Percentiles rank a stretch among this genome's conserved stretches.
phyloP scores from a whole-genome alignment of 2,888 invertebrate genomes.

The Mechanitis mazaeus region DNA sequence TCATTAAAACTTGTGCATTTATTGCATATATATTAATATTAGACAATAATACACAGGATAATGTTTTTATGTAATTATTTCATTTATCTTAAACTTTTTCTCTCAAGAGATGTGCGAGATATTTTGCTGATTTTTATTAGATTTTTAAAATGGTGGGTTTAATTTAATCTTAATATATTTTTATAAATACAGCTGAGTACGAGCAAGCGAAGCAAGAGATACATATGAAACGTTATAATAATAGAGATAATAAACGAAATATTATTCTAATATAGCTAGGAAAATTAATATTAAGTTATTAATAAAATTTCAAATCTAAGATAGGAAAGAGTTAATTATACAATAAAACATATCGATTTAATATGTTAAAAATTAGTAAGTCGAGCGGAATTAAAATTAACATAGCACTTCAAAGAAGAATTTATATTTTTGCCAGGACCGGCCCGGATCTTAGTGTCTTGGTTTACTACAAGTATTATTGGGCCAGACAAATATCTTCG shows the following conservation, averaged over 20 bases:
- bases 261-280: background rate
- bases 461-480: too few relatives aligned
- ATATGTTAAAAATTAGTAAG: too few relatives aligned
- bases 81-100: too few relatives aligned
- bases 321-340: background rate
- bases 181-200: background rate
- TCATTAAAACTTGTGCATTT: background rate
- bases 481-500: too few relatives aligned
- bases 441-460: too few relatives aligned
- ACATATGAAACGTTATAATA: conserved; percentile 9
- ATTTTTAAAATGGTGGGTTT: background rate
- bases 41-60: background rate
- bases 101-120: too few relatives aligned
- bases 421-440: too few relatives aligned
- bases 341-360: too few relatives aligned
- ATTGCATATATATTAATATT: background rate
- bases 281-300: background rate
- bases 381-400: too few relatives aligned
- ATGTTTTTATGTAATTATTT: too few relatives aligned
- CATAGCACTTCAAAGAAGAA: too few relatives aligned
- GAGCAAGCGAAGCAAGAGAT: conserved; percentile 3
- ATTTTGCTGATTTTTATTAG: too few relatives aligned
- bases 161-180: background rate
- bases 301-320: background rate
- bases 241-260: conserved; percentile 1